Base-by-base conservation (phyloP, 1,140 invertebrate genomes). In the Hyphantria cunea region DNA sequence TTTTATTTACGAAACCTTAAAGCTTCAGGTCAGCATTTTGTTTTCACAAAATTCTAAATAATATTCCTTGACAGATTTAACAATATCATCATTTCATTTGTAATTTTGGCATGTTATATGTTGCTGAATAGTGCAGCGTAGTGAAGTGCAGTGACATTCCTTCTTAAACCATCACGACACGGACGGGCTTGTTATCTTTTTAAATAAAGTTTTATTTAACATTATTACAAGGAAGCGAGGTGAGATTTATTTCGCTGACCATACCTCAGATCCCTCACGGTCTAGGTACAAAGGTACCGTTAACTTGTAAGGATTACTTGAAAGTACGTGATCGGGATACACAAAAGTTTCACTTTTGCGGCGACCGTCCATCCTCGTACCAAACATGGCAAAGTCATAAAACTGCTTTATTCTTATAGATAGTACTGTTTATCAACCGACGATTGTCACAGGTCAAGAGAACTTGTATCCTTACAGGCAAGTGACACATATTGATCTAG, bases 401-500 rank as follows among this genome's bases (percentile, higher is more conserved):
- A 47, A 45, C 17, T 3, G 9, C 1, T 47, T 37, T 4, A 2
- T 11, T 37, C 11, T 7, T 47, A 47, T 15, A 32, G 13, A 34
- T 55, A n/a, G n/a, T n/a, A n/a, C n/a, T n/a, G n/a, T n/a, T n/a
- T n/a, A n/a, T n/a, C n/a, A n/a, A n/a, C n/a, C n/a, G 45, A 42
- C 25, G 47, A 34, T 31, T 37, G 34, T 56, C 8, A 1, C 53
- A 33, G 42, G 33, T 47, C 42, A 12, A 25, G 7, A 47, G 53
- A 47, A 41, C 37, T 15, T 34, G 45, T 45, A 42, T 47, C 41
- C 53, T 44, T 12, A 39, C n/a, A 56, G 53, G 53, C 44, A 41
- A 34, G 34, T 45, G 53, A 42, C 41, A 56, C 41, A 31, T 56
- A 56, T 56, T 47, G 53, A 56, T 56, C 53, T 56, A 56, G 53